These are phyloP conservation scores for Dissostichus mawsoni DNA, from an alignment of 2,113 vertebrate genomes.

Conservation along the genomic window DNA sequence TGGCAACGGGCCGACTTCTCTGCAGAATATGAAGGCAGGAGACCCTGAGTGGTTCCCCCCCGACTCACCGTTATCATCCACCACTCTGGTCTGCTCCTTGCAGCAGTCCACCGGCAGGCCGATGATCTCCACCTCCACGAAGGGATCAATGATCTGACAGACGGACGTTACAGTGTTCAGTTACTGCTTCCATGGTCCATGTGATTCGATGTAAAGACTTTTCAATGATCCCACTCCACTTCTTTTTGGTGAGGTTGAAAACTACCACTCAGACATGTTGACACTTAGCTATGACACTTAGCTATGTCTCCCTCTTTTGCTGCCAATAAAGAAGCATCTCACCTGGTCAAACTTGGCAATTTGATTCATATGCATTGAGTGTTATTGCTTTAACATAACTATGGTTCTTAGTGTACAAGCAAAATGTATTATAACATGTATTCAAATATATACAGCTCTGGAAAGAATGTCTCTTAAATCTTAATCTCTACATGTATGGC, in stretches of 20 bases:
- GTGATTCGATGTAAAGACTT: neutral
- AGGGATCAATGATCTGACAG: conserved; percentile 96
- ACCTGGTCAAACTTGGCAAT: too few relatives aligned
- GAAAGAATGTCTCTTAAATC: too few relatives aligned
- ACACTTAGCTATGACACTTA: too few relatives aligned
- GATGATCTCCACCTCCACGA: conserved; percentile 98
- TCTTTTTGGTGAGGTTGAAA: neutral
- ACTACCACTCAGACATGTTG: too few relatives aligned
- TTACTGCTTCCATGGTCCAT: neutral
- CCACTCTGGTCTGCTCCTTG: conserved; percentile 96
- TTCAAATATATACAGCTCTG: too few relatives aligned
- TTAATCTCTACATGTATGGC: too few relatives aligned
- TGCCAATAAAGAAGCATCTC: too few relatives aligned
- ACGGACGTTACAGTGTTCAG: neutral
- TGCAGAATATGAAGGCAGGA: neutral
- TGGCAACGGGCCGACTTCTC: neutral
- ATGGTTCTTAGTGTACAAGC: too few relatives aligned
- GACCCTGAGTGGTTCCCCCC: neutral
- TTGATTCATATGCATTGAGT: too few relatives aligned
- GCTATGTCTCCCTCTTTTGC: too few relatives aligned
- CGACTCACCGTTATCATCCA: conserved; percentile 95
- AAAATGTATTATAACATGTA: too few relatives aligned
- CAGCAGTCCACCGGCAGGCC: conserved; percentile 94
- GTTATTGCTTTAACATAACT: too few relatives aligned
- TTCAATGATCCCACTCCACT: neutral